phyloP scores from a whole-genome alignment of 2,113 vertebrate genomes.

The Cyrtonyx montezumae region DNA sequence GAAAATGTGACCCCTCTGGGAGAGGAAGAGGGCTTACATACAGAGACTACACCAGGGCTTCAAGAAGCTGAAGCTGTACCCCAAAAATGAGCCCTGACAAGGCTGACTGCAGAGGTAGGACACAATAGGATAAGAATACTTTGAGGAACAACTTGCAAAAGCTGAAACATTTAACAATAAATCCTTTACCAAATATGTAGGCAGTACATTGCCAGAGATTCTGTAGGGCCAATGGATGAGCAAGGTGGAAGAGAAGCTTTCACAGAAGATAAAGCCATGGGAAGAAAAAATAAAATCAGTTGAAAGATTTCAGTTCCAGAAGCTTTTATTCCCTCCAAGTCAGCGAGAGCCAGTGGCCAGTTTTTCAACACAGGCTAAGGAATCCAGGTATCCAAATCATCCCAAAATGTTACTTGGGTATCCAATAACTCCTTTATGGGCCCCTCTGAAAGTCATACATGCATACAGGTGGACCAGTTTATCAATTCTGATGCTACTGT shows the following conservation, averaged over 20 bases:
- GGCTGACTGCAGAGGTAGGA: not conserved
- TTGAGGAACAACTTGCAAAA: not conserved
- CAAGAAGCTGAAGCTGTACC: not conserved
- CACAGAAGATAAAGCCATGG: not conserved
- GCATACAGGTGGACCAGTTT: fast-evolving
- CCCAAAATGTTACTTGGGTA: not conserved
- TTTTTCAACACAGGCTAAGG: not conserved
- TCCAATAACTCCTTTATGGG: not conserved
- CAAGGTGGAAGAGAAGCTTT: not conserved
- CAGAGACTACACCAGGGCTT: not conserved
- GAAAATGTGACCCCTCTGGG: not conserved
- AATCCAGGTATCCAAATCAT: not conserved
- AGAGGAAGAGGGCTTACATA: not conserved
- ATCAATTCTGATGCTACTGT: not conserved
- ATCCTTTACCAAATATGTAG: not conserved
- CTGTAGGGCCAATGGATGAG: not conserved
- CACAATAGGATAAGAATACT: not conserved
- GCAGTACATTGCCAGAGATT: not conserved
- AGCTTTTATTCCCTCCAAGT: not conserved
- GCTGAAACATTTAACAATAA: constrained; percentile 10
- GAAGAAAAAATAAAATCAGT: not conserved
- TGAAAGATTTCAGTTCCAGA: not conserved
- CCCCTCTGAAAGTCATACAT: not conserved
- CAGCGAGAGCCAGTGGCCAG: not conserved
- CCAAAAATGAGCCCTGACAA: not conserved